Evolutionary conservation across 2,797 vertebrate genomes (phyloP).

Genomic region (Myotis planiceps): DNA sequence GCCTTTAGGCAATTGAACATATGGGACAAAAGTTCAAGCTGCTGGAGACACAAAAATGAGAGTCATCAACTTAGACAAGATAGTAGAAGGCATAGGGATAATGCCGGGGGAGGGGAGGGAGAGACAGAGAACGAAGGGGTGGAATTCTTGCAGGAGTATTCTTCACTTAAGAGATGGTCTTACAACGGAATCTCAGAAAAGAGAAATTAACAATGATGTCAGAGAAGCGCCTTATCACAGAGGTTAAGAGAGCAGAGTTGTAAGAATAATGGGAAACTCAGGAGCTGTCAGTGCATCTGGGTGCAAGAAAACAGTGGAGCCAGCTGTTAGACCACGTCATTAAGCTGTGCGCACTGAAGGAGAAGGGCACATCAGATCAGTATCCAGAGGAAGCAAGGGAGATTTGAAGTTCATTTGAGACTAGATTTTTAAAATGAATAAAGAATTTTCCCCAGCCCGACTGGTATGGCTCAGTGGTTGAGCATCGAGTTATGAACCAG

Average conservation of each 20-base stretch:
- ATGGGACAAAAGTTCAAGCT: constrained; percentile 25
- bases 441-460: background rate
- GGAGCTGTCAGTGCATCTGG: background rate
- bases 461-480: no score
- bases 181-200: background rate
- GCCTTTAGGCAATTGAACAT: background rate
- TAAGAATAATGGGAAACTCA: background rate
- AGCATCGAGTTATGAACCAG: no score
- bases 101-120: background rate
- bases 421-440: background rate
- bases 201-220: background rate
- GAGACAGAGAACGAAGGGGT: background rate
- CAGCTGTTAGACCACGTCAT: background rate
- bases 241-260: background rate
- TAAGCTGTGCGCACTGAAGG: background rate
- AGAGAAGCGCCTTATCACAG: background rate
- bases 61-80: background rate
- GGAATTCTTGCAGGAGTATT: background rate
- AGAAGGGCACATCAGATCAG: background rate
- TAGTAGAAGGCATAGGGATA: background rate
- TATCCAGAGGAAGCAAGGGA: background rate
- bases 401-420: background rate
- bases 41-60: constrained; percentile 1
- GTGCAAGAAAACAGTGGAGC: background rate
- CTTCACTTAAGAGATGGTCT: background rate